These are phyloP conservation scores for Cladopsammia gracilis DNA, from an alignment of 64 coral and sea anemone genomes.

Conservation along the genomic window DNA sequence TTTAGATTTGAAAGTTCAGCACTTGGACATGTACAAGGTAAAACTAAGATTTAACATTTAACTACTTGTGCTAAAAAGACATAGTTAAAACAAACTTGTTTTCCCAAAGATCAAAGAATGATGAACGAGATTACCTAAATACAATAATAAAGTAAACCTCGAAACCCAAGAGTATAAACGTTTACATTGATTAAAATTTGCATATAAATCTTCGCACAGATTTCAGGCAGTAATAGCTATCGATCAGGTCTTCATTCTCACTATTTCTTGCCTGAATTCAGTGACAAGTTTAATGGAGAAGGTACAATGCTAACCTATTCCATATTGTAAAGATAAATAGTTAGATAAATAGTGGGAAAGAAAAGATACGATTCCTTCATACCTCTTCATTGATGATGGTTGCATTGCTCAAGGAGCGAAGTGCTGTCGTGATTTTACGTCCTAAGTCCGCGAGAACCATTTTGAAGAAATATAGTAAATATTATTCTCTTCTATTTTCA, in stretches of 20 bases:
- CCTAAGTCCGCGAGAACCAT: conserved; percentile 99
- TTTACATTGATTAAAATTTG: no score
- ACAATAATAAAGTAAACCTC: background rate
- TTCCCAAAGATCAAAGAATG: background rate
- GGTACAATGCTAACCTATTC: background rate
- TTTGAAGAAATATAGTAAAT: conserved; percentile 45
- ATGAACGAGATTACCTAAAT: background rate
- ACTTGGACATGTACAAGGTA: background rate
- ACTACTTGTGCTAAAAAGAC: background rate
- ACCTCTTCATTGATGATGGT: conserved; percentile 99
- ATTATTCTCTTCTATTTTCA: background rate
- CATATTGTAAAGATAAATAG: background rate
- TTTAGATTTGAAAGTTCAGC: background rate
- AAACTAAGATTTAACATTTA: background rate
- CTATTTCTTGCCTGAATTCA: background rate
- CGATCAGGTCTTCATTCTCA: background rate
- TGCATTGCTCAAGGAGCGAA: conserved; percentile 97
- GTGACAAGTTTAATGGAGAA: background rate
- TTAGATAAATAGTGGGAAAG: background rate
- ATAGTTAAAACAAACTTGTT: background rate
- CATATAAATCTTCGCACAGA: no score
- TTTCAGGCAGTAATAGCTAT: background rate
- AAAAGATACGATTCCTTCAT: background rate
- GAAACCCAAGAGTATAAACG: background rate
- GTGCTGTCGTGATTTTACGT: conserved; percentile 95